A percentile compares a stretch with the other conserved stretches of the same genome.
phyloP scores from a whole-genome alignment of 2,113 vertebrate genomes.

The Chionomys nivalis region DNA sequence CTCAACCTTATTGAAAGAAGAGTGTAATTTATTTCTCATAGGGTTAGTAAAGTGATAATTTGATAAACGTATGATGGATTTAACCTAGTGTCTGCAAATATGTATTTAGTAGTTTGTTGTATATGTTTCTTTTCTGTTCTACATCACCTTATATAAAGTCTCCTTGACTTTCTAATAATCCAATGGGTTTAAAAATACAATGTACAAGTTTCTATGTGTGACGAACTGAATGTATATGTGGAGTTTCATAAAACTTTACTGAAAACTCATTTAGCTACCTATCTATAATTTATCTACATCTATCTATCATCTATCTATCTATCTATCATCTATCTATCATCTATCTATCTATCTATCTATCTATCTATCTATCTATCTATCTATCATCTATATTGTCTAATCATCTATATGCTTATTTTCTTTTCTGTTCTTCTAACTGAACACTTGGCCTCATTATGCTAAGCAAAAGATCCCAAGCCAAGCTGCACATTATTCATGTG shows the following conservation, averaged over 20 bases:
- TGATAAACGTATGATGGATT: background rate
- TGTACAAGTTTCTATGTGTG: too few relatives aligned
- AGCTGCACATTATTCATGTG: too few relatives aligned
- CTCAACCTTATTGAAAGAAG: background rate
- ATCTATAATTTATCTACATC: background rate
- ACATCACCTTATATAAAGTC: background rate
- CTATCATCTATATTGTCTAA: background rate
- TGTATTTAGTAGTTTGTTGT: background rate
- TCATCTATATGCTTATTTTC: background rate
- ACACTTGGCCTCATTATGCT: background rate
- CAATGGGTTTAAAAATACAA: background rate
- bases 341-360: too few relatives aligned
- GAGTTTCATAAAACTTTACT: background rate
- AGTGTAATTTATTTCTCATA: background rate
- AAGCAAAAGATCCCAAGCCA: background rate
- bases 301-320: background rate
- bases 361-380: too few relatives aligned
- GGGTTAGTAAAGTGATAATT: background rate
- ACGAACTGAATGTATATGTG: background rate
- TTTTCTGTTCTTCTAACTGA: background rate
- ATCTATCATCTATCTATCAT: background rate
- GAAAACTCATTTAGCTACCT: background rate
- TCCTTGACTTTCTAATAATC: background rate
- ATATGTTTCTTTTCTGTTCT: background rate
- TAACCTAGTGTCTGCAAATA: background rate